Conservation (phyloP, 1,140 invertebrate genomes). For the Drosophila willistoni region DNA sequence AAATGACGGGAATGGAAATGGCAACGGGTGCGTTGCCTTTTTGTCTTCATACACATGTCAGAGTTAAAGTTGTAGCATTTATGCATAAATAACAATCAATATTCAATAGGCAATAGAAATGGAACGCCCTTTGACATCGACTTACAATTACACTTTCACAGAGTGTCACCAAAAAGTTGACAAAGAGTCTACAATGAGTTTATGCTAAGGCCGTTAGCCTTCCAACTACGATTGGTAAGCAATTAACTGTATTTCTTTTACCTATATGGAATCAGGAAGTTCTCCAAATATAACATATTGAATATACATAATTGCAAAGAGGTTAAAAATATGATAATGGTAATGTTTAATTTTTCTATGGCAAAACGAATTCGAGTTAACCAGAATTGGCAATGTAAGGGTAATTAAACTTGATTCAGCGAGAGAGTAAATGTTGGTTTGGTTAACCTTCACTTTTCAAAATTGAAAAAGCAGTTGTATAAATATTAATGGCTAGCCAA, state of each 20-base stretch:
- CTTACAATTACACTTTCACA: neutral
- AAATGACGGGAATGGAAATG: neutral
- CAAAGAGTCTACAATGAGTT: neutral
- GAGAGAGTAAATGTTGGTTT: too few relatives aligned
- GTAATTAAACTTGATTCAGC: too few relatives aligned
- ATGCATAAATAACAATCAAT: conserved; percentile 9
- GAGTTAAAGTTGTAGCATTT: conserved; percentile 1
- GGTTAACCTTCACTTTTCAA: too few relatives aligned
- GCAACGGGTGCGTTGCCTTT: neutral
- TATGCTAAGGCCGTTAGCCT: neutral
- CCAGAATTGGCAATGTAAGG: too few relatives aligned
- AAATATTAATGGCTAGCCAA: neutral
- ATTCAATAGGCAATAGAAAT: neutral
- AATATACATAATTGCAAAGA: neutral
- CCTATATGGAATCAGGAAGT: neutral
- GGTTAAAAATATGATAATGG: too few relatives aligned
- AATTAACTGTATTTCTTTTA: neutral
- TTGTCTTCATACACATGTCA: conserved; percentile 12
- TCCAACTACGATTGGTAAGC: neutral
- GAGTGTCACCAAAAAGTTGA: neutral
- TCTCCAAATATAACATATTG: neutral
- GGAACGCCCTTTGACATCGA: neutral
- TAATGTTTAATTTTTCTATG: too few relatives aligned
- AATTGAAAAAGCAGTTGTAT: neutral
- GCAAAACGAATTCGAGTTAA: too few relatives aligned